These are phyloP conservation scores for Punctoribates punctum DNA, from an alignment of 2,888 invertebrate genomes.

Conservation along the genomic window DNA sequence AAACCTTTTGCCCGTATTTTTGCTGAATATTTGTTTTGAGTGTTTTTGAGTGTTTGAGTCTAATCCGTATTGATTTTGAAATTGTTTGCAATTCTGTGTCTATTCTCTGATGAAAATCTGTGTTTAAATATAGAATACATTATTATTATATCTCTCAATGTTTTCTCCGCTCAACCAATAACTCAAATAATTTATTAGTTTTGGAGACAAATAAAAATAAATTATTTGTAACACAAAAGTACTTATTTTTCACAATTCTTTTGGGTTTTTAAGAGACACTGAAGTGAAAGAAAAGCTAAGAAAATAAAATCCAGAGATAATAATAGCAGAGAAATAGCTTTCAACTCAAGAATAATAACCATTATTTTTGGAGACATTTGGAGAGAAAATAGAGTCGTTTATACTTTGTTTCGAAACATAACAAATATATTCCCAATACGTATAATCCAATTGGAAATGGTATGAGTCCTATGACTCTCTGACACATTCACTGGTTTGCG, in stretches of 20 bases:
- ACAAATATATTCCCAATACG: not conserved
- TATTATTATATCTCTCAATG: not conserved
- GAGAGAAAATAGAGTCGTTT: conserved; percentile 8
- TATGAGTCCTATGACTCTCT: conserved; percentile 15
- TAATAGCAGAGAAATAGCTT: not conserved
- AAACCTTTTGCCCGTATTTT: too few relatives aligned
- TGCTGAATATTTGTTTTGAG: too few relatives aligned
- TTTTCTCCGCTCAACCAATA: not conserved
- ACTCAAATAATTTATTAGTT: conserved; percentile 27
- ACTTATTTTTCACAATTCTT: conserved; percentile 24
- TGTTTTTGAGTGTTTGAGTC: too few relatives aligned
- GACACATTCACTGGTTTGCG: conserved; percentile 36
- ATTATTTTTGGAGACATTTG: conserved; percentile 13
- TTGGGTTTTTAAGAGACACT: not conserved
- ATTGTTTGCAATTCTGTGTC: not conserved
- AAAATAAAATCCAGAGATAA: not conserved
- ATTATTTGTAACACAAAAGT: conserved; percentile 23
- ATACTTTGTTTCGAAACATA: conserved; percentile 29
- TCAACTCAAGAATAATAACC: conserved; percentile 20
- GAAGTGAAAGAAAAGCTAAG: not conserved
- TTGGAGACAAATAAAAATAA: conserved; percentile 26
- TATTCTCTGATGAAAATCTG: not conserved
- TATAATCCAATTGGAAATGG: not conserved
- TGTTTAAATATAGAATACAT: conserved; percentile 18
- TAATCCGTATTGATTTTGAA: too few relatives aligned